Evolutionary conservation across 2,888 invertebrate species (phyloP).

Genomic region (Bembecia ichneumoniformis): DNA sequence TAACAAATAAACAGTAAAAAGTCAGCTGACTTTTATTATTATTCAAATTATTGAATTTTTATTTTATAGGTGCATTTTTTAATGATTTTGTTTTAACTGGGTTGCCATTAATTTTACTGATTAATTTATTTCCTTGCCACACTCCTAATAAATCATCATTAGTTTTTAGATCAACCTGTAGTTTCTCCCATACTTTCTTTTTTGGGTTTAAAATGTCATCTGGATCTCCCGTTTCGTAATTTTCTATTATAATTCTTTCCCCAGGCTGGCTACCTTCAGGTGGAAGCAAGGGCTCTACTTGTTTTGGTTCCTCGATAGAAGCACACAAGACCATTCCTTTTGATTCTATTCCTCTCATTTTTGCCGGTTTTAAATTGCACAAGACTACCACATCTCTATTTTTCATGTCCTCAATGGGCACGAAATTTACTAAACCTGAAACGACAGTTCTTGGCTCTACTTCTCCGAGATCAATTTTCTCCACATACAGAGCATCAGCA

Average conservation of each 20-base stretch:
- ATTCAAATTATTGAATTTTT: conserved; percentile 13
- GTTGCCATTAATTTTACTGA: conserved; percentile 80
- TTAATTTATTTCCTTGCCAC: conserved; percentile 87
- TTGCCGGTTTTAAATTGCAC: conserved; percentile 96
- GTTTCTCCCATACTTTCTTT: conserved; percentile 97
- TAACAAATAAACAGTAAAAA: not conserved
- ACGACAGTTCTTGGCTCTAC: conserved; percentile 78
- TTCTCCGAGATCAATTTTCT: conserved; percentile 92
- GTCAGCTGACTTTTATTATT: no score
- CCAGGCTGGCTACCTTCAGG: conserved; percentile 85
- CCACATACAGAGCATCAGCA: conserved; percentile 92
- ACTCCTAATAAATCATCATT: conserved; percentile 80
- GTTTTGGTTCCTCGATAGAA: conserved; percentile 82
- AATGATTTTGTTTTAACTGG: conserved; percentile 81
- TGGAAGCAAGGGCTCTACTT: conserved; percentile 88
- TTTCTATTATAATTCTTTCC: conserved; percentile 86
- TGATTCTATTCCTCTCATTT: conserved; percentile 93
- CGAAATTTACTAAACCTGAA: conserved; percentile 93
- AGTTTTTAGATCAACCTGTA: conserved; percentile 84
- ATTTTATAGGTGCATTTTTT: conserved; percentile 88
- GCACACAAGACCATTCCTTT: conserved; percentile 96
- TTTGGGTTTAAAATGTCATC: conserved; percentile 94
- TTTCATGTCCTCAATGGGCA: conserved; percentile 91
- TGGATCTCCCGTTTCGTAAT: conserved; percentile 81
- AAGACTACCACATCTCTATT: conserved; percentile 92